Evolutionary conservation across 1,140 invertebrate genomes (phyloP).

Genomic region (Drosophila pseudoobscura): DNA sequence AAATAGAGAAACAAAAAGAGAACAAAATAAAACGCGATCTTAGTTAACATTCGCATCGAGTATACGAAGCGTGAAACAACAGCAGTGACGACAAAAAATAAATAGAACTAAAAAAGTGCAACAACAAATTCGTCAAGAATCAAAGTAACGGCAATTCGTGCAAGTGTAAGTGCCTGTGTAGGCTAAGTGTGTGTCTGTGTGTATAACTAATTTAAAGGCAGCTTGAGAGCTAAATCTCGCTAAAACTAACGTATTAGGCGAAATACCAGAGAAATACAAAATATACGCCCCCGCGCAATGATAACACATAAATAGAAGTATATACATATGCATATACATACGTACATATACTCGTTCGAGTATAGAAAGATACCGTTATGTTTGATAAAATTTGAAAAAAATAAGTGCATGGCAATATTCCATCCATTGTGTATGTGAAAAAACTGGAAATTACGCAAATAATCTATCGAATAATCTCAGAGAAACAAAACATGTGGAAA

Average conservation of each 20-base stretch:
- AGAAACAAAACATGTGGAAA: slow-evolving; percentile 32
- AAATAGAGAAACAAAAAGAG: slow-evolving; percentile 28
- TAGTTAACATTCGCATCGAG: slow-evolving; percentile 60
- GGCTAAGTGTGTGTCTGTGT: not conserved
- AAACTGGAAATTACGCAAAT: slow-evolving; percentile 31
- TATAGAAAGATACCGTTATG: slow-evolving; percentile 1
- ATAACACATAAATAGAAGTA: slow-evolving; percentile 12
- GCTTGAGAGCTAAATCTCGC: slow-evolving; percentile 23
- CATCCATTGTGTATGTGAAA: slow-evolving; percentile 6
- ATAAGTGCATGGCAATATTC: too few species aligned
- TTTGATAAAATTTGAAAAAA: not conserved
- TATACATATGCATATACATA: not conserved
- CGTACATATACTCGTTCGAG: not conserved
- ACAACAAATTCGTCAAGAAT: slow-evolving; percentile 56
- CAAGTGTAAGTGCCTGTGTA: slow-evolving; percentile 41
- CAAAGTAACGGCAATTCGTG: slow-evolving; percentile 56
- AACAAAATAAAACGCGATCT: slow-evolving; percentile 45
- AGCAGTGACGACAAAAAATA: slow-evolving; percentile 40
- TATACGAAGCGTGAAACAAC: slow-evolving; percentile 75
- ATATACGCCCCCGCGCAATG: slow-evolving; percentile 22
- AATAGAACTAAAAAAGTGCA: slow-evolving; percentile 26
- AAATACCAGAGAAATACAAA: not conserved
- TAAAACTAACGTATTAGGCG: not conserved
- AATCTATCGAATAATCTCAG: slow-evolving; percentile 2
- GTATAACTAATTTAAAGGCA: slow-evolving; percentile 45